Conservation (phyloP, 2,113 vertebrate genomes). For the Otolemur garnettii region DNA sequence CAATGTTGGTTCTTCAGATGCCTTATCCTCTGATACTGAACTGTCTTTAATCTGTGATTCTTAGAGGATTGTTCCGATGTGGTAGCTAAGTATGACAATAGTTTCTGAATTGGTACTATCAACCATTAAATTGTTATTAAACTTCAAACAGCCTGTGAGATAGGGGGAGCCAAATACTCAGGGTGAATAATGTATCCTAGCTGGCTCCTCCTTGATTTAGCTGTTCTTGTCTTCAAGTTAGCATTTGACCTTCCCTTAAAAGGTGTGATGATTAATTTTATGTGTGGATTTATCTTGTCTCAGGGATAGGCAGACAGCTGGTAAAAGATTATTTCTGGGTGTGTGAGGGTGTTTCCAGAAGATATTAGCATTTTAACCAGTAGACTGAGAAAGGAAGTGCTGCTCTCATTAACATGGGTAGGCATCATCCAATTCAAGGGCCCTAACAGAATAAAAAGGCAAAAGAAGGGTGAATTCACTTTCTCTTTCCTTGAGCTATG, state of each 20-base stretch:
- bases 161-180: neutral
- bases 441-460: neutral
- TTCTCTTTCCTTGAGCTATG: neutral
- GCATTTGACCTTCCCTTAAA: neutral
- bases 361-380: neutral
- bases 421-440: neutral
- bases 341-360: neutral
- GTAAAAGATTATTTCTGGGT: neutral
- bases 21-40: neutral
- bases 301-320: neutral
- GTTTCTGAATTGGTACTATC: neutral
- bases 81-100: neutral
- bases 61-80: neutral
- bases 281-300: neutral
- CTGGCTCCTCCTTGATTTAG: neutral
- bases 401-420: neutral
- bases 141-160: neutral
- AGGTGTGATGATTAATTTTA: neutral
- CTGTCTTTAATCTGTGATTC: constrained; percentile 14
- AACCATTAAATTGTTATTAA: constrained; percentile 24
- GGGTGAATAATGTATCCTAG: neutral
- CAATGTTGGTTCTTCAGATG: neutral
- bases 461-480: neutral
- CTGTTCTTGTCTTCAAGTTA: neutral
- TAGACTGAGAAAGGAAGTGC: neutral